Evolutionary conservation across 2,888 invertebrate species (phyloP), one percentile per base, ranked within the genome.

Genomic region (Dryococelus australis): DNA sequence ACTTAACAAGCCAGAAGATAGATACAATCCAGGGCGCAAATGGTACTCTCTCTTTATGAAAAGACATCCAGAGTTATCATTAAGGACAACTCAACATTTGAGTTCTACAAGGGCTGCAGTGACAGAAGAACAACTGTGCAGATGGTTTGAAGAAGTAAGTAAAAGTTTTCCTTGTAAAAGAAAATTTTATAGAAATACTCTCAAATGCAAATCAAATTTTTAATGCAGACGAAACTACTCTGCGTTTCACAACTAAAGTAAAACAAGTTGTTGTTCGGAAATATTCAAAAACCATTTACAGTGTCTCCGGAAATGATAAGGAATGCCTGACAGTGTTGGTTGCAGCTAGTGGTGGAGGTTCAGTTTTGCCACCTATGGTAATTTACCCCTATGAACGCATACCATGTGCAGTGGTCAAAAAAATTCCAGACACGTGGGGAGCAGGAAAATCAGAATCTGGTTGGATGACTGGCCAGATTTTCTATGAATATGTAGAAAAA

Each of bases 31-130:
- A 65, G 90, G 90, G 27, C 87, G 90, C 87, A 90, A 91, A 65
- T 92, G 92, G 91, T 92, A 90, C n/a, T n/a, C n/a, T 87, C 87
- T 87, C 10, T 92, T 92, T 90, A 87, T 91, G 88, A 90, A 90
- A 86, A 89, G 91, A 86, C 91, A 92, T 88, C 91, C 91, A 84
- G 89, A 90, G 85, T 88, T 92, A 9, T 87, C 90, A 16, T 84
- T 89, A 89, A 88, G 90, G 28, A 89, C 90, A 65, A 88, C 91
- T 20, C 90, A 91, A 90, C 91, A 91, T 89, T 90, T 91, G 80
- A 90, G 90, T 12, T n/a, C 88, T 26, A 83, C 88, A 12, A 86
- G 91, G 88, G 90, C 91, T 84, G 89, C 88, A 43, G 90, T 91
- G 35, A 91, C 90, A 51, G 43, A 90, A n/a, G n/a, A n/a, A n/a